Percentiles rank a stretch among this genome's conserved stretches.
These are phyloP conservation scores for Cyrtonyx montezumae DNA, from an alignment of 2,113 vertebrate genomes.

Conservation along the genomic window DNA sequence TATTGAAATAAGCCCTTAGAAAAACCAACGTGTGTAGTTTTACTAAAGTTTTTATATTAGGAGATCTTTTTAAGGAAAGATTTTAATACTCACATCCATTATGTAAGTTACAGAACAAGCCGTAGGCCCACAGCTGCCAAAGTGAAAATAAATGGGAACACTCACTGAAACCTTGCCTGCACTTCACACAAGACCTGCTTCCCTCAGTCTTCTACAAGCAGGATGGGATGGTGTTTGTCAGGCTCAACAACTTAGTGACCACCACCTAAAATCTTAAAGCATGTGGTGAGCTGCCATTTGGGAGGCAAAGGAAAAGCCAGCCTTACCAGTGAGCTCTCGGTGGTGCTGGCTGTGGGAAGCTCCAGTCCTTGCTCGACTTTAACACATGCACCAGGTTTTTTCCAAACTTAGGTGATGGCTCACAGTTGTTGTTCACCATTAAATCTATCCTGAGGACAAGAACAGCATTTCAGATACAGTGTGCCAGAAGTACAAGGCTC, in stretches of 20 bases:
- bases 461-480: not conserved
- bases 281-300: not conserved
- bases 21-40: not conserved
- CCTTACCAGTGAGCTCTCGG: not conserved
- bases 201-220: not conserved
- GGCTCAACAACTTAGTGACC: not conserved
- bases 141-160: not conserved
- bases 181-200: not conserved
- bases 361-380: not conserved
- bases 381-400: not conserved
- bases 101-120: not conserved
- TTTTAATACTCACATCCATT: not conserved
- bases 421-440: not conserved
- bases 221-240: not conserved
- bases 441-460: not conserved
- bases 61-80: not conserved
- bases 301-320: not conserved
- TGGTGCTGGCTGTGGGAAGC: rapidly evolving
- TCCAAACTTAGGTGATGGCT: rapidly evolving
- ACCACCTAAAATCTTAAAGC: not conserved
- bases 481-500: not conserved
- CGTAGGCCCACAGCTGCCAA: not conserved
- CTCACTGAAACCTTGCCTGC: not conserved
- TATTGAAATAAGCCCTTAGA: slow-evolving; percentile 4
- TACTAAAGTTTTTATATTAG: not conserved